phyloP scores from a whole-genome alignment of 2,888 invertebrate species.

The Dryomyza anilis region DNA sequence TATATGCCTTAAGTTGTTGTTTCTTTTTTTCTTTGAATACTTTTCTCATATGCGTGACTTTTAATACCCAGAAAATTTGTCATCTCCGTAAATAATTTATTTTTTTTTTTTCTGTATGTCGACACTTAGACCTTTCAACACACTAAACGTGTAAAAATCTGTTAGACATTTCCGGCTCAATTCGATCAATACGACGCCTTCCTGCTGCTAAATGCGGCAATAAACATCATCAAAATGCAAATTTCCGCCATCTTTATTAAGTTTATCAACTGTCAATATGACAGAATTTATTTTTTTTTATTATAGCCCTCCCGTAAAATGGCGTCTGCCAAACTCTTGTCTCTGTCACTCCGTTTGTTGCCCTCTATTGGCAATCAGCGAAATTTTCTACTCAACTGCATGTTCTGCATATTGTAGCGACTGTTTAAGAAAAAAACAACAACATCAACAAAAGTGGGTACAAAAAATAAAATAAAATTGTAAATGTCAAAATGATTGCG shows the following conservation, averaged over 20 bases:
- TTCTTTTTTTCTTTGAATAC: too few relatives aligned
- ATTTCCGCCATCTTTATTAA: conserved; percentile 37
- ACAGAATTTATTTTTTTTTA: conserved; percentile 31
- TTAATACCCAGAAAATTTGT: too few relatives aligned
- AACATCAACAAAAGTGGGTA: not conserved
- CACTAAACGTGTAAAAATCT: too few relatives aligned
- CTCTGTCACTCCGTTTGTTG: not conserved
- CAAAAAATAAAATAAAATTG: conserved; percentile 10
- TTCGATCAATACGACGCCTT: not conserved
- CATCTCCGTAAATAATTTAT: too few relatives aligned
- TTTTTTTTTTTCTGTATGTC: too few relatives aligned
- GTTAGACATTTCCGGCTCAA: not conserved
- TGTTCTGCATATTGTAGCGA: conserved; percentile 26
- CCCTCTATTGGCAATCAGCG: not conserved
- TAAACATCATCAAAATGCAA: conserved; percentile 11
- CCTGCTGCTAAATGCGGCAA: not conserved
- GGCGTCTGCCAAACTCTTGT: not conserved
- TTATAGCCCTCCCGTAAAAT: not conserved
- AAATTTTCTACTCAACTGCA: conserved; percentile 1
- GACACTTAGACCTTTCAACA: too few relatives aligned
- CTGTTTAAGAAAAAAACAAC: conserved; percentile 29
- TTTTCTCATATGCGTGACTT: too few relatives aligned
- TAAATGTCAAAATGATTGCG: conserved; percentile 45
- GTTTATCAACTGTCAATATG: conserved; percentile 44
- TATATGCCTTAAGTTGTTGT: too few relatives aligned